Evolutionary conservation across 1,140 invertebrate species (phyloP), one percentile per base, ranked within the genome.

Genomic region (Drosophila saltans): DNA sequence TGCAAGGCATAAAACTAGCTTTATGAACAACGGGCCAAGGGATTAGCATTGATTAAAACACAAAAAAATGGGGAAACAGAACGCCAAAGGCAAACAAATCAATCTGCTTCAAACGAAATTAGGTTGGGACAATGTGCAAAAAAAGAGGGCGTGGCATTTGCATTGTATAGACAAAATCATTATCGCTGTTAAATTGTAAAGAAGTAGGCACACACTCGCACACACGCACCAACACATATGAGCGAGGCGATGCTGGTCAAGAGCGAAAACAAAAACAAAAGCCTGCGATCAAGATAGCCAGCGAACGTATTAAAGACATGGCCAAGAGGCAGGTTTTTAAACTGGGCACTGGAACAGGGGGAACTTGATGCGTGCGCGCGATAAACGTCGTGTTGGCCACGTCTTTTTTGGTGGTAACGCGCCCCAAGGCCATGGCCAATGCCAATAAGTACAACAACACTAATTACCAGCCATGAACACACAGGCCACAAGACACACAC

Each of bases 161-260:
- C 78, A 80, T 72, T 81, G 84, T 80, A 84, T 89, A 77, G 80
- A 89, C 76, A 84, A 90, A 89, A 89, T 89, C 84, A 90, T 89
- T 89, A 89, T 89, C 85, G 85, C 84, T 90, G 80, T 81, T 89
- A 89, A 89, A 89, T 89, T 89, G 84, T 90, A 89, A 85, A 80
- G 79, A 72, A 74, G 78, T 67, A 78, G 45, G 39, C 48, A 59
- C 65, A 72, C 66, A 69, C 58, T 30, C 16, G 0, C 16, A 65
- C 30, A 56, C 64, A 33, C 28, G 11, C 55, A 57, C 28, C 28
- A 52, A 30, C 28, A n/a, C 45, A 39, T 9, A n/a, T 26, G 16
- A 33, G 41, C 11, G 11, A 28, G 39, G 45, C n/a, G 36, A 36
- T 61, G 55, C 26, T 30, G 24, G n/a, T 55, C 59, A 66, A 41